A percentile compares a stretch with the other conserved stretches of the same genome.
Evolutionary conservation across 2,888 invertebrate species (phyloP).

Genomic region (Yponomeuta plumbellus): DNA sequence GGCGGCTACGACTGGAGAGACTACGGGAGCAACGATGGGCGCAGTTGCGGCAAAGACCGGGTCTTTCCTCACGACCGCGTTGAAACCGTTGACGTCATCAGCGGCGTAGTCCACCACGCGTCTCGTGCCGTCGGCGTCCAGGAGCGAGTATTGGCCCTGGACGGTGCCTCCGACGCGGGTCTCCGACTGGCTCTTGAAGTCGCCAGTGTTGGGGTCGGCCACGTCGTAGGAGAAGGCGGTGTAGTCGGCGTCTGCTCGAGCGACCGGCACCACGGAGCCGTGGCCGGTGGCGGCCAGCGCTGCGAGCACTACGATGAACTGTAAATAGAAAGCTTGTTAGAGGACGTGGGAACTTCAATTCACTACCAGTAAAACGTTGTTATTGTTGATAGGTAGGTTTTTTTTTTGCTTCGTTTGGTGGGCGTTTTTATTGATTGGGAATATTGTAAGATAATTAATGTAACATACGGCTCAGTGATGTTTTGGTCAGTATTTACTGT

Average conservation of each 20-base stretch:
- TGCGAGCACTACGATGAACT: constrained; percentile 63
- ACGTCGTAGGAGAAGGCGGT: constrained; percentile 75
- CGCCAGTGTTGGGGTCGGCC: constrained; percentile 75
- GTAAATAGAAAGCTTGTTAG: constrained; percentile 31
- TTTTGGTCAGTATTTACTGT: no score
- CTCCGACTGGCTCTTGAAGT: constrained; percentile 76
- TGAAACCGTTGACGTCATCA: constrained; percentile 75
- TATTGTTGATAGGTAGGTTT: no score
- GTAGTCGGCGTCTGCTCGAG: constrained; percentile 66
- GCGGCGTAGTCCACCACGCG: constrained; percentile 76
- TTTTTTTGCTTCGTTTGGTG: no score
- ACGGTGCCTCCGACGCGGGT: constrained; percentile 72
- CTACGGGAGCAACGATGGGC: constrained; percentile 43
- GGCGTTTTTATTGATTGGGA: no score
- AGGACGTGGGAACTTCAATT: not conserved
- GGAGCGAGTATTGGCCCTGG: constrained; percentile 73
- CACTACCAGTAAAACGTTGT: no score
- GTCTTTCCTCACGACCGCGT: constrained; percentile 75
- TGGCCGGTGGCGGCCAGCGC: constrained; percentile 61
- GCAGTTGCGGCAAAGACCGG: constrained; percentile 51
- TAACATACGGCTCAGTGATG: no score
- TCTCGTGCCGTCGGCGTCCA: constrained; percentile 73
- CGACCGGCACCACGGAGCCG: constrained; percentile 60
- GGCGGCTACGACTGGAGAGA: constrained; percentile 32
- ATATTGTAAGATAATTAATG: no score